A percentile compares a stretch with the other conserved stretches of the same genome.
These are phyloP conservation scores for Sterrhoptilus dennistouni DNA, from an alignment of 2,113 vertebrate genomes.

Conservation along the genomic window DNA sequence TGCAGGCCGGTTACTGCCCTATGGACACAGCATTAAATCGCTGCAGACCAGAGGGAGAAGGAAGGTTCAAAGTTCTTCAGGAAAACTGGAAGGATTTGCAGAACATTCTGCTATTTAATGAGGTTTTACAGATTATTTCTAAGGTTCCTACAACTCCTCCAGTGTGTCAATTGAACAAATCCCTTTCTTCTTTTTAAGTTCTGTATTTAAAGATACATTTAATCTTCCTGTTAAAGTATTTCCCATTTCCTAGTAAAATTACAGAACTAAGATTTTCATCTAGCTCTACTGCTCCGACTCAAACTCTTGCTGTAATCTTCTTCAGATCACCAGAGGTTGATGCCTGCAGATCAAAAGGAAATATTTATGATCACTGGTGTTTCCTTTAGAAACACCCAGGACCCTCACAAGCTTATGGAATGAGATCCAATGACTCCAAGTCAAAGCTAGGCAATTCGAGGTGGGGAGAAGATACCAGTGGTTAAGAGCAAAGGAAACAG, in stretches of 20 bases:
- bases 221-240: conserved; percentile 21
- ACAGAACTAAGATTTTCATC: background rate
- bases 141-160: background rate
- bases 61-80: background rate
- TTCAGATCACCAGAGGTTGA: conserved; percentile 22
- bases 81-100: background rate
- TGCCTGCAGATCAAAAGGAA: conserved; percentile 50
- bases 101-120: background rate
- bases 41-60: background rate
- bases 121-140: conserved; percentile 40
- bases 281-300: background rate
- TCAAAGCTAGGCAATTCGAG: background rate
- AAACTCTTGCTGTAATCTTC: background rate
- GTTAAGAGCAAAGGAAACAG: background rate
- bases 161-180: background rate
- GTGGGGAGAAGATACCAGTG: background rate
- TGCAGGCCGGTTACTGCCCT: background rate
- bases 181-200: conserved; percentile 14
- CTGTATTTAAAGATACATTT: conserved; percentile 5
- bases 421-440: background rate
- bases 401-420: background rate
- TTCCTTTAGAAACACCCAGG: background rate
- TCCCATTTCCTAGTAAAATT: background rate
- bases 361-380: conserved; percentile 25
- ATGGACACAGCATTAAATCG: background rate